Percentiles rank a stretch among this genome's conserved stretches.
These are phyloP conservation scores for Cottus gobio DNA, from an alignment of 2,113 vertebrate genomes.

Conservation along the genomic window DNA sequence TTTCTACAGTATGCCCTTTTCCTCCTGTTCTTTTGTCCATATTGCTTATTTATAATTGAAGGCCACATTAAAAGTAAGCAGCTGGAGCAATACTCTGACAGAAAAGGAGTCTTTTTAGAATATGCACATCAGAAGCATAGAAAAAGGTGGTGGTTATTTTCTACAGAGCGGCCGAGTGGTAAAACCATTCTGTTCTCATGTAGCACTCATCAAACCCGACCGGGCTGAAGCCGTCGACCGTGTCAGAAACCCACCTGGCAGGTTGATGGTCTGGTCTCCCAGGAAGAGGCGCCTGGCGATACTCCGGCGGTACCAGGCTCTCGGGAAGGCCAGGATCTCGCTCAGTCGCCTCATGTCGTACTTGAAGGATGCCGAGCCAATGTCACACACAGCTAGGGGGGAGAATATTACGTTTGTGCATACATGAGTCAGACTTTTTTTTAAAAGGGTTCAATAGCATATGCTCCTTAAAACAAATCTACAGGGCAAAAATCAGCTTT, in stretches of 20 bases:
- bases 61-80: not conserved
- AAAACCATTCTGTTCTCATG: not conserved
- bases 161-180: not conserved
- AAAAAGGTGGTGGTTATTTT: not conserved
- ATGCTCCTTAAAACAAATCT: not conserved
- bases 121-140: too few relatives aligned
- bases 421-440: not conserved
- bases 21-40: not conserved
- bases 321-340: conserved; percentile 97
- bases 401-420: not conserved
- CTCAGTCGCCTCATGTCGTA: conserved; percentile 98
- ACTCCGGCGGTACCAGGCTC: conserved; percentile 97
- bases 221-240: not conserved
- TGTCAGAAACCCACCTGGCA: conserved; percentile 82
- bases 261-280: conserved; percentile 97
- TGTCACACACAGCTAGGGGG: conserved; percentile 94
- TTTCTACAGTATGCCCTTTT: not conserved
- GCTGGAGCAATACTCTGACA: not conserved
- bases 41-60: not conserved
- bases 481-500: not conserved
- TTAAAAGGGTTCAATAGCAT: not conserved
- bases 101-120: not conserved
- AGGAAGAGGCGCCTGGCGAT: conserved; percentile 96
- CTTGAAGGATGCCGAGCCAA: conserved; percentile 98
- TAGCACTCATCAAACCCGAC: not conserved